phyloP scores from a whole-genome alignment of 2,888 invertebrate genomes.

The Myopa testacea region DNA sequence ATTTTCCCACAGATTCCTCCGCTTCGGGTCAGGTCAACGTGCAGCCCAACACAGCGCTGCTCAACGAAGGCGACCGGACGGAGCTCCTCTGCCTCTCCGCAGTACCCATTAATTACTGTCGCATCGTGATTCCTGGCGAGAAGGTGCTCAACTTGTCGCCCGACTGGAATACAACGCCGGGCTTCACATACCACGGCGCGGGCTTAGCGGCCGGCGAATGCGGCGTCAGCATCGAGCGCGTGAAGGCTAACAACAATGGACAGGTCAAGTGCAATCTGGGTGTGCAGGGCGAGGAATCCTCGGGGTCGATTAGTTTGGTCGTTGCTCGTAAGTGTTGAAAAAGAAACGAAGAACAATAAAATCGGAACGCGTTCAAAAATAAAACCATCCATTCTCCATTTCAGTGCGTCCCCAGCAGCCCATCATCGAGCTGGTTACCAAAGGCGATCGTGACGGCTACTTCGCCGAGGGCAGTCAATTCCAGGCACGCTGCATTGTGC shows the following conservation, averaged over 20 bases:
- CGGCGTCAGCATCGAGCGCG: slow-evolving; percentile 75
- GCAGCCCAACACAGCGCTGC: slow-evolving; percentile 62
- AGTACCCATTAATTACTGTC: slow-evolving; percentile 63
- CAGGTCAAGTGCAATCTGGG: slow-evolving; percentile 77
- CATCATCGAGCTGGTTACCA: slow-evolving; percentile 58
- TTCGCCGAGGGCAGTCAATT: slow-evolving; percentile 73
- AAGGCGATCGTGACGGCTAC: slow-evolving; percentile 59
- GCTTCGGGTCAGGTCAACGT: slow-evolving; percentile 61
- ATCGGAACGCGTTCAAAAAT: background rate
- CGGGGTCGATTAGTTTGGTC: slow-evolving; percentile 73
- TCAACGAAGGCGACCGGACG: slow-evolving; percentile 64
- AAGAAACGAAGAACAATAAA: background rate
- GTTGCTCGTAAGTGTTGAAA: slow-evolving; percentile 78
- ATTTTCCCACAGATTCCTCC: slow-evolving; percentile 57
- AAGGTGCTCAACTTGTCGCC: slow-evolving; percentile 70
- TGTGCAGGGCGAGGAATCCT: slow-evolving; percentile 73
- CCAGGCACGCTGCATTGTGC: slow-evolving; percentile 76
- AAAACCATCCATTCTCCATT: background rate
- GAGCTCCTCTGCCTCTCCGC: slow-evolving; percentile 64
- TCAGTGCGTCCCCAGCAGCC: slow-evolving; percentile 65
- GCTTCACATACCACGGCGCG: slow-evolving; percentile 71
- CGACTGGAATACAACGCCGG: slow-evolving; percentile 66
- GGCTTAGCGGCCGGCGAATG: slow-evolving; percentile 77
- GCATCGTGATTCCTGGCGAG: slow-evolving; percentile 71
- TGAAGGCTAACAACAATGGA: slow-evolving; percentile 78